Evolutionary conservation across 2,888 invertebrate species (phyloP).

Genomic region (Ditula angustiorana): DNA sequence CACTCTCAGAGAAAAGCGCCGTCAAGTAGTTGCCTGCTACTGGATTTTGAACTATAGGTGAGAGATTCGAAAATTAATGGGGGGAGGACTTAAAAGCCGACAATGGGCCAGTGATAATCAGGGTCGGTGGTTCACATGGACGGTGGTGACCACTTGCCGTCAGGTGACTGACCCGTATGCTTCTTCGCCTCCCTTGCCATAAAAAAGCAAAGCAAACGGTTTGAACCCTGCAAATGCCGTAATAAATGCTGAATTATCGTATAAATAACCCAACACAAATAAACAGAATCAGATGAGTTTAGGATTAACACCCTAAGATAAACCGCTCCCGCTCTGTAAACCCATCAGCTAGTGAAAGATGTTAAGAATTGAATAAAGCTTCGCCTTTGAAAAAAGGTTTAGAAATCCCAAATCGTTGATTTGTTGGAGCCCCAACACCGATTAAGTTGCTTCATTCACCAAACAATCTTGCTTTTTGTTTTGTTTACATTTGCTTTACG

Average conservation of each 20-base stretch:
- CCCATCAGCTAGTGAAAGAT: slow-evolving; percentile 55
- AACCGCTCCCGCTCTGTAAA: slow-evolving; percentile 52
- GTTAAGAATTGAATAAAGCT: slow-evolving; percentile 55
- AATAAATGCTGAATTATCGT: too few relatives aligned
- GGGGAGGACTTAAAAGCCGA: too few relatives aligned
- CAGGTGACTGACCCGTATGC: too few relatives aligned
- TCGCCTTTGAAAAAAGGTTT: slow-evolving; percentile 52
- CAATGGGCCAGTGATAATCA: too few relatives aligned
- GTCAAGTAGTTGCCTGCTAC: too few relatives aligned
- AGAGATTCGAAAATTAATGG: too few relatives aligned
- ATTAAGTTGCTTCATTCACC: slow-evolving; percentile 46
- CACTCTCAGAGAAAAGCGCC: too few relatives aligned
- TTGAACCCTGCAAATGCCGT: not conserved
- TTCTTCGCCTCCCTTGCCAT: not conserved
- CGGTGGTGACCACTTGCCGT: too few relatives aligned
- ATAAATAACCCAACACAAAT: not conserved
- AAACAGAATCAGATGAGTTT: slow-evolving; percentile 45
- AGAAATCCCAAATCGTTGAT: slow-evolving; percentile 51
- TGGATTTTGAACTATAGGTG: too few relatives aligned
- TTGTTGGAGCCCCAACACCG: slow-evolving; percentile 48
- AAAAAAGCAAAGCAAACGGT: not conserved
- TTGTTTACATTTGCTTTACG: slow-evolving; percentile 31
- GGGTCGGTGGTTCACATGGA: too few relatives aligned
- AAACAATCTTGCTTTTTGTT: slow-evolving; percentile 37
- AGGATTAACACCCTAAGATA: slow-evolving; percentile 61